A percentile compares a stretch with the other conserved stretches of the same genome.
These are phyloP conservation scores for Tolypeutes matacus DNA, from an alignment of 2,797 vertebrate genomes.

Conservation along the genomic window DNA sequence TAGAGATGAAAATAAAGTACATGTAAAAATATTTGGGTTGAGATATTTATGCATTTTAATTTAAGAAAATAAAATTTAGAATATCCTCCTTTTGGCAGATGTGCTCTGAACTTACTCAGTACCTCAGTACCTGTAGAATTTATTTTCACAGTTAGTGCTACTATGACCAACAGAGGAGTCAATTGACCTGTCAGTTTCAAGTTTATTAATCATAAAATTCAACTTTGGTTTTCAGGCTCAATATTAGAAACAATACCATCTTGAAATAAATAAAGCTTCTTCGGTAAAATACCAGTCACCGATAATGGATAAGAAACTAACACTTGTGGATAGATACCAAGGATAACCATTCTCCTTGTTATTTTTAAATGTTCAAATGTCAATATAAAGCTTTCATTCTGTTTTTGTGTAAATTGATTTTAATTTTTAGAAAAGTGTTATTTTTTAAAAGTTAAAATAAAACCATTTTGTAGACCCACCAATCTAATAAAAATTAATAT, in stretches of 20 bases:
- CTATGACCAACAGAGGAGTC: not conserved
- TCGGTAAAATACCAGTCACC: not conserved
- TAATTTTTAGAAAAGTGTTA: not conserved
- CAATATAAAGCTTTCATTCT: slow-evolving; percentile 51
- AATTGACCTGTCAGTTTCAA: not conserved
- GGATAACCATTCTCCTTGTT: not conserved
- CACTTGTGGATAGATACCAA: not conserved
- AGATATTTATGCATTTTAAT: slow-evolving; percentile 58
- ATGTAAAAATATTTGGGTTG: slow-evolving; percentile 21
- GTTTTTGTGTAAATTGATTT: slow-evolving; percentile 20
- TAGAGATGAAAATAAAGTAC: slow-evolving; percentile 42
- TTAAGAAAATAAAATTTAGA: slow-evolving; percentile 40
- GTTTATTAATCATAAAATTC: not conserved
- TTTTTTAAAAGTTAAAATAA: slow-evolving; percentile 28
- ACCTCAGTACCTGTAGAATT: not conserved
- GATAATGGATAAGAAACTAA: slow-evolving; percentile 11
- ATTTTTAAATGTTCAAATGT: slow-evolving; percentile 32
- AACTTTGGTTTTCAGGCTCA: not conserved
- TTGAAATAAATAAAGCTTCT: not conserved
- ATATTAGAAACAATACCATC: slow-evolving; percentile 23
- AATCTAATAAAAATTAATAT: not conserved
- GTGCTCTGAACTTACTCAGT: not conserved
- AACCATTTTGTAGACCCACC: not conserved
- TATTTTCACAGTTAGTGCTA: slow-evolving; percentile 28
- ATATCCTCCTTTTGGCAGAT: not conserved